Evolutionary conservation across 2,888 invertebrate species (phyloP), one percentile per base, ranked within the genome.

Genomic region (Cosmia pyralina): DNA sequence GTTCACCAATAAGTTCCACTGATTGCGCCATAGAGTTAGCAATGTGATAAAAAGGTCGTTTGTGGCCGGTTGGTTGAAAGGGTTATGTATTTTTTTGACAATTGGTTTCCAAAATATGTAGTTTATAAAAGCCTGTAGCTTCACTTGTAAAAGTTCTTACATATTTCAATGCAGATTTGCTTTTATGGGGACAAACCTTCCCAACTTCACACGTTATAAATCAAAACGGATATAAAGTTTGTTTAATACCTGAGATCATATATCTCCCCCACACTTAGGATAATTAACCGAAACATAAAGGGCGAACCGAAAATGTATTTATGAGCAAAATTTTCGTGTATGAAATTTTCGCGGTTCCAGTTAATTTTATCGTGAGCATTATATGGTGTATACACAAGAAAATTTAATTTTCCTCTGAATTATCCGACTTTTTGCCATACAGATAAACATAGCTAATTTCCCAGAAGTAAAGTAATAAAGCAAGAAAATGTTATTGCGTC

Each of bases 1-100:
- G 90, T 90, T 93, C 93, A 91, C 92, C 93, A 94, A 94, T 95
- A 94, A 92, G 94, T 94, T 94, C 93, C 93, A 93, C 92, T 93
- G 92, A 93, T 93, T 94, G 93, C 90, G 82, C 93, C 92, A 92
- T 86, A 94, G 94, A 93, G 89, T 89, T 92, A 91, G 87, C 87
- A 90, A 90, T 87, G 82, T 82, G 78, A 83, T 88, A 84, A 83
- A 85, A 72, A 71, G 64, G 72, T 63, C 75, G 34, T 58, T n/a
- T 22, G 19, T 46, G 15, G 11, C 11, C 19, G 11, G 38, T 38
- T 46, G 11, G 8, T 15, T 66, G 19, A 22, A 53, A 53, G 4
- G 41, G 22, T 1, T 3, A 8, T 13, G 2, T 53, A 11, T 53
- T 22, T 22, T 53, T 22, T 13, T 5, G 0, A 22, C n/a, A 55